A percentile compares a stretch with the other conserved stretches of the same genome.
Conservation (phyloP, 2,888 invertebrate species). For the Campoplex capitator region DNA sequence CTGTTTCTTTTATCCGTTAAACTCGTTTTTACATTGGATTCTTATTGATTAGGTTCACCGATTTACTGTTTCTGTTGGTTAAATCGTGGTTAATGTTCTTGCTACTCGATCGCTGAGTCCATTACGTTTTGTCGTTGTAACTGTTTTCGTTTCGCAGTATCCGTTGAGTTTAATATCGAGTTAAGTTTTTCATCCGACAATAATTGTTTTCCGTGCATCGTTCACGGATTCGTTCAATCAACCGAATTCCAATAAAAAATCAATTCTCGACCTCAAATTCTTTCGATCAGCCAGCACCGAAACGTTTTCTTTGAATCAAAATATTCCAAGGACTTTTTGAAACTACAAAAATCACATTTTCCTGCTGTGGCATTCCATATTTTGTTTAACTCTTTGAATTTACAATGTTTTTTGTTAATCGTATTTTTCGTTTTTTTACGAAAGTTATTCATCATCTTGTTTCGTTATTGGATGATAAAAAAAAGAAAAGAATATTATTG, state of each 20-base stretch:
- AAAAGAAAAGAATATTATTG: slow-evolving; percentile 47
- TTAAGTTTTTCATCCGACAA: slow-evolving; percentile 54
- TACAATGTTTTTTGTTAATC: slow-evolving; percentile 48
- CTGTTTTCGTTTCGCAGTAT: slow-evolving; percentile 1
- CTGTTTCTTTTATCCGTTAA: slow-evolving; percentile 36
- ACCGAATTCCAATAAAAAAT: neutral
- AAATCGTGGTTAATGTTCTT: slow-evolving; percentile 40
- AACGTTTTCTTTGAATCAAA: slow-evolving; percentile 10
- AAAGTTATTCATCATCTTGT: slow-evolving; percentile 60
- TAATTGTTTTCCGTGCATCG: slow-evolving; percentile 18
- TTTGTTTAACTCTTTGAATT: slow-evolving; percentile 41
- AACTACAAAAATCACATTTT: slow-evolving; percentile 4
- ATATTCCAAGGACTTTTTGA: neutral
- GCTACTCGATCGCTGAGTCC: slow-evolving; percentile 45
- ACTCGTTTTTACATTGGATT: slow-evolving; percentile 53
- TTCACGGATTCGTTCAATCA: neutral
- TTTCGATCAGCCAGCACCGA: neutral
- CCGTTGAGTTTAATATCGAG: slow-evolving; percentile 60
- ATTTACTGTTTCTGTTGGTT: slow-evolving; percentile 58
- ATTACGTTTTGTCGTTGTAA: slow-evolving; percentile 51
- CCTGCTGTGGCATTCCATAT: slow-evolving; percentile 58
- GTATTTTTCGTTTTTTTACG: slow-evolving; percentile 52
- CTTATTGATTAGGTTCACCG: slow-evolving; percentile 48
- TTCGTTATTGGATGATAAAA: slow-evolving; percentile 50
- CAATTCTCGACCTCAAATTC: neutral